Base-by-base conservation (phyloP, 2,113 vertebrate genomes). In the Tympanuchus pallidicinctus region DNA sequence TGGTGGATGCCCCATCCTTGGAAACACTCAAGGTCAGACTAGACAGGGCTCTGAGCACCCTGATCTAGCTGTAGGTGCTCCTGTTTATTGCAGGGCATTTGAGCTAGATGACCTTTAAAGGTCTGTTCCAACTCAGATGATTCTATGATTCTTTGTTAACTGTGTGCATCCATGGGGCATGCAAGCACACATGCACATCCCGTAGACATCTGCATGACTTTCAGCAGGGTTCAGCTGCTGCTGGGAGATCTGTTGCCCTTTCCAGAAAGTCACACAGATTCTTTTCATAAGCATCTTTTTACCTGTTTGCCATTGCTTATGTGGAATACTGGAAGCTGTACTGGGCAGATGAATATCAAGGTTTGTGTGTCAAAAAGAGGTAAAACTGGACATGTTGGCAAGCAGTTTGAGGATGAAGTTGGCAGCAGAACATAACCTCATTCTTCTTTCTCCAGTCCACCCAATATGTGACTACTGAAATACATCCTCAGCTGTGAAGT, bases 141-240 rank as follows among this genome's bases (percentile, higher is more conserved):
- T 54, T 54, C 25, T 54, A 16, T 54, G 52, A 16, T 28, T 54
- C 52, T 54, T 3, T 30, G 52, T 66, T 45, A 28, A 19, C 32
- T 10, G 8, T 7, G 0, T 14, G 20, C 65, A n/a, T 64, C 74
- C 30, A 8, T 61, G 79, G 67, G 45, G 13, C 1, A 0, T 38
- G 38, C 28, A 43, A 71, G 18, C 43, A 47, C 38, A 59, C 34
- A 13, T 24, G 2, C 6, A 11, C 17, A 15, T 7, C 4, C 34
- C 40, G 6, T 38, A 13, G 25, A 16, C 45, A 9, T 16, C 3
- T 15, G 11, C 1, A 2, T 66, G 34, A 24, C 15, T 13, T 13
- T n/a, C 1, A 14, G 0, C 5, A 15, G n/a, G 7, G 2, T 21
- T 77, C 59, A 69, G 40, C 71, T 87, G 24, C 60, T 61, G 50